Base-by-base conservation (phyloP, 2,113 vertebrate genomes). In the Plecturocebus donacophilus region DNA sequence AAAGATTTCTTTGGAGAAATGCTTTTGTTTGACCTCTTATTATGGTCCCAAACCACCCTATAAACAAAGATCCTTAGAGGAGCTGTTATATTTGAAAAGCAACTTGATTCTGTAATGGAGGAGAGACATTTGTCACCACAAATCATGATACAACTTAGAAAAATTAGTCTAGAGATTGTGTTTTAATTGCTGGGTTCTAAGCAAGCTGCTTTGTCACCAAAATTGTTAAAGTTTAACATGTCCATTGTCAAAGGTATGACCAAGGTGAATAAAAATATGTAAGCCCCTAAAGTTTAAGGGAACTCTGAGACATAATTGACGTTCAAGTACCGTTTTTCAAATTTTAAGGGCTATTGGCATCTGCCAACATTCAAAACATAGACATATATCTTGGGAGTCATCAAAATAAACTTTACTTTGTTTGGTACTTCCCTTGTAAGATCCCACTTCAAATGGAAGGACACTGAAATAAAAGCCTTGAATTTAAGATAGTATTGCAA, bases 1-100 rank as follows among this genome's bases (percentile, higher is more conserved):
- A 92, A 93, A 95, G 32, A 91, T 82, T 93, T 96, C 83, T 97
- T 45, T 82, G 75, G 75, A 94, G 83, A 91, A 96, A 75, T 64
- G 30, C 25, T 96, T 94, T 90, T 47, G 82, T 73, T 90, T 94
- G 68, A 87, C 30, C 40, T 71, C 2, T 81, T 89, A 85, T 49
- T 83, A 52, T 83, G 42, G 56, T 87, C 30, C 52, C 71, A 93
- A 66, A 84, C 12, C 13, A 52, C 95, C 25, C 80, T 38, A 83
- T 54, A 95, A 90, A 73, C 47, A 83, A 90, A 92, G 58, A 13
- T 96, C 23, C 40, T 30, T 54, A 90, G 54, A n/a, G 38, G 13
- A 92, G 96, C 66, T 68, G 9, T 64, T 93, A 68, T n/a, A 73
- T 83, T 87, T 77, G 77, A 92, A 91, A 6, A 84, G 38, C 42